Evolutionary conservation across 2,888 invertebrate species (phyloP).

Genomic region (Drosophila recens): DNA sequence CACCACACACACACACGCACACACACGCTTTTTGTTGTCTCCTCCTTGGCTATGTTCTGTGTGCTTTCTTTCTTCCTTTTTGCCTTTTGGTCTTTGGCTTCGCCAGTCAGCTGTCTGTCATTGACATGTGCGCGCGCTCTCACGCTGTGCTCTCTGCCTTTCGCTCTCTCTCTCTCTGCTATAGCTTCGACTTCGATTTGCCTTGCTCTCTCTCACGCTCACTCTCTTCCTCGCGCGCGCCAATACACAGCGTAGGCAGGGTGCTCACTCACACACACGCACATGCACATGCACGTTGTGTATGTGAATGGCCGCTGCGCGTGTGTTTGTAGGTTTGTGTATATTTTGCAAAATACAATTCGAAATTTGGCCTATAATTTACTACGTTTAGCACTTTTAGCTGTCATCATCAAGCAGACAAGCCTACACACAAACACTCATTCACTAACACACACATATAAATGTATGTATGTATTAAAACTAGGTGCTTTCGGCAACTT

Average conservation of each 20-base stretch:
- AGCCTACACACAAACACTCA: conserved; percentile 2
- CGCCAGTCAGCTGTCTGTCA: conserved; percentile 76
- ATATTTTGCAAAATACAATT: conserved; percentile 53
- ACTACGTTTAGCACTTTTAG: conserved; percentile 42
- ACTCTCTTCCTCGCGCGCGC: conserved; percentile 32
- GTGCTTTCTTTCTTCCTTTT: conserved; percentile 17
- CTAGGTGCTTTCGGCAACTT: conserved; percentile 11
- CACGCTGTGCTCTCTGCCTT: conserved; percentile 26
- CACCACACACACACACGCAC: conserved; percentile 1
- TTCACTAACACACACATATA: conserved; percentile 1
- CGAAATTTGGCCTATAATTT: conserved; percentile 54
- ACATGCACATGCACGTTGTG: conserved; percentile 41
- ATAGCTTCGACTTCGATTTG: conserved; percentile 1
- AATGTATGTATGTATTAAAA: background rate
- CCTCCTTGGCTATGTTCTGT: conserved; percentile 12
- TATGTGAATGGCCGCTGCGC: conserved; percentile 58
- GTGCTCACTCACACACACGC: conserved; percentile 40
- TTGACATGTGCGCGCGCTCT: conserved; percentile 73
- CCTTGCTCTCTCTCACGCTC: conserved; percentile 12
- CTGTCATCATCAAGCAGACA: conserved; percentile 20
- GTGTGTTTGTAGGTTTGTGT: conserved; percentile 42
- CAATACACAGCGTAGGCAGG: conserved; percentile 46
- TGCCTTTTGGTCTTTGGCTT: conserved; percentile 38
- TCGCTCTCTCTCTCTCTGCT: conserved; percentile 16
- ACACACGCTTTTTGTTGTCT: conserved; percentile 14